Evolutionary conservation across 2,797 vertebrate species (phyloP).

Genomic region (Halcyon leucocephala): DNA sequence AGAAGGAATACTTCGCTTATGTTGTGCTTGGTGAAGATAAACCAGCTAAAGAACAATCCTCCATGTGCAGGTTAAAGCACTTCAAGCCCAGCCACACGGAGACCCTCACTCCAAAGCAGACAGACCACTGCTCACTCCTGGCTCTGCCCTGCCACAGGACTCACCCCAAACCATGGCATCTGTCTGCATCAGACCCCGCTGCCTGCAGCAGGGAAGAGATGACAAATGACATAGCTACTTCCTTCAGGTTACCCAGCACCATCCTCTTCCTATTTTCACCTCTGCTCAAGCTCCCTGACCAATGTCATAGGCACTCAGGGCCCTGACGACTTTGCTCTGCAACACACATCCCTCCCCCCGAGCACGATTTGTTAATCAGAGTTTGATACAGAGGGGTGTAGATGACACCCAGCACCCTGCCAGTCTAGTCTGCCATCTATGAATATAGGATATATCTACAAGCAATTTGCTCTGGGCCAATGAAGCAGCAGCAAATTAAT

Average conservation of each 20-base stretch:
- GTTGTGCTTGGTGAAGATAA: neutral
- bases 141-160: neutral
- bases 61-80: neutral
- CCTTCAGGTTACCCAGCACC: neutral
- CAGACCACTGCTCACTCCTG: neutral
- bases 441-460: neutral
- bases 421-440: neutral
- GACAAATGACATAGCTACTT: neutral
- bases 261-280: neutral
- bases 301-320: neutral
- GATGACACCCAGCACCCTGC: neutral
- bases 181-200: neutral
- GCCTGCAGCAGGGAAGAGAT: rapidly evolving
- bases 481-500: slow-evolving; percentile 6
- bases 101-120: rapidly evolving
- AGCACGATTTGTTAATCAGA: neutral
- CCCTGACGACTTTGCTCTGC: neutral
- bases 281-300: neutral
- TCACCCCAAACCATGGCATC: neutral
- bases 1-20: neutral
- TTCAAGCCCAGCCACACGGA: neutral
- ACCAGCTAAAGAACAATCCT: neutral
- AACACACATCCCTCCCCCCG: neutral
- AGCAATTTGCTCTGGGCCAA: slow-evolving; percentile 21
- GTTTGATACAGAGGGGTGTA: neutral